These are phyloP conservation scores for Triplophysa dalaica DNA, from an alignment of 2,113 vertebrate genomes.

Conservation along the genomic window DNA sequence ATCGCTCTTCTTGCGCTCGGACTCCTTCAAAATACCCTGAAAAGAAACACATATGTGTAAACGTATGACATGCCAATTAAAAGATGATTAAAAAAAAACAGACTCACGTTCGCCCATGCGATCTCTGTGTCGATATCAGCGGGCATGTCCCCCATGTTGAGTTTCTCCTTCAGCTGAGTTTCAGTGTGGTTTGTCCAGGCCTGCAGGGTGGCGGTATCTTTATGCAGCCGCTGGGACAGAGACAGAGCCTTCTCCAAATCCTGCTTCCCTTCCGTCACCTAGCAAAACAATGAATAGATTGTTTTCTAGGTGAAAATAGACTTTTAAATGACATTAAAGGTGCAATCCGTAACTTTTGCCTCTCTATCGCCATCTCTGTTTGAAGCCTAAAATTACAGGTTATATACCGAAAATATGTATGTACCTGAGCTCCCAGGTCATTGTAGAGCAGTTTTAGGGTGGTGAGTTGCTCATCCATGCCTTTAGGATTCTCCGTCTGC, in stretches of 20 bases:
- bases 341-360: no score
- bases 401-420: no score
- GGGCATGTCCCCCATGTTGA: constrained; percentile 79
- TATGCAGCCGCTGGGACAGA: constrained; percentile 83
- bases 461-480: constrained; percentile 94
- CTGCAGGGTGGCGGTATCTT: constrained; percentile 79
- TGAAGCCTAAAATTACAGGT: no score
- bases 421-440: constrained; percentile 92
- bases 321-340: no score
- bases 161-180: constrained; percentile 83
- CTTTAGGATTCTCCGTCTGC: constrained; percentile 94
- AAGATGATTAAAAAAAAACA: not conserved
- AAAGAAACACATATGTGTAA: not conserved
- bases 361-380: no score
- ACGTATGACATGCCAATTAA: not conserved
- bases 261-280: constrained; percentile 97
- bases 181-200: constrained; percentile 85
- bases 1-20: constrained; percentile 85
- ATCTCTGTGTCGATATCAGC: constrained; percentile 88
- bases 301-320: no score
- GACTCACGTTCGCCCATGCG: constrained; percentile 90
- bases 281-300: not conserved
- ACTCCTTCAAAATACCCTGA: constrained; percentile 88
- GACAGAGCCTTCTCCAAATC: constrained; percentile 88
- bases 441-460: constrained; percentile 95